phyloP scores from a whole-genome alignment of 2,797 vertebrate genomes.

The Pseudocheirus occidentalis region DNA sequence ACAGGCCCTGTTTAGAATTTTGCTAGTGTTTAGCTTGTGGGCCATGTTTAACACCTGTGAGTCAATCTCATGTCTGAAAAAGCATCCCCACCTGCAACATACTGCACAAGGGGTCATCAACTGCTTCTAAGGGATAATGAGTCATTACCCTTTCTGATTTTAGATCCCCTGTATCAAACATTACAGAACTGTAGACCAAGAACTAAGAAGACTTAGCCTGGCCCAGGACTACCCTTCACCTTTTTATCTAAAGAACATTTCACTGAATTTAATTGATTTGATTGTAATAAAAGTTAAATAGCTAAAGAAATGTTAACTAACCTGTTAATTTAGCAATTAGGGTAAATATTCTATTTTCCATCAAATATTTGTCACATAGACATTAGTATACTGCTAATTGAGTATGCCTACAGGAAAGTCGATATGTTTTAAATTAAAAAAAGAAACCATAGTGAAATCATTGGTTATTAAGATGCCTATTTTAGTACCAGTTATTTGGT shows the following conservation, averaged over 20 bases:
- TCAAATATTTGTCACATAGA: not conserved
- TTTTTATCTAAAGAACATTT: not conserved
- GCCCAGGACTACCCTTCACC: not conserved
- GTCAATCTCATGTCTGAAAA: not conserved
- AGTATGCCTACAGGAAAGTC: not conserved
- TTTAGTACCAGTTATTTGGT: not conserved
- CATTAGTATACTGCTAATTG: not conserved
- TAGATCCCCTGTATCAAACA: not conserved
- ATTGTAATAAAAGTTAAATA: not conserved
- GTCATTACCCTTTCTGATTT: not conserved
- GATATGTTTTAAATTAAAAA: slow-evolving; percentile 31
- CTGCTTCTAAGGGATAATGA: not conserved
- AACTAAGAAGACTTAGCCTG: not conserved
- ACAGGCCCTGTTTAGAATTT: not conserved
- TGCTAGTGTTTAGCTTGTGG: not conserved
- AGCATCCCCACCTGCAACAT: not conserved
- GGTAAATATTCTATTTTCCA: not conserved
- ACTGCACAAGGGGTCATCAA: not conserved
- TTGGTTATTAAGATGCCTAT: not conserved
- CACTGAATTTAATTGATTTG: not conserved
- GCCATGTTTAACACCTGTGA: not conserved
- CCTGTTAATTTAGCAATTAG: not conserved
- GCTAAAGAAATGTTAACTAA: not conserved
- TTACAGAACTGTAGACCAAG: not conserved
- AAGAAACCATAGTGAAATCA: not conserved